These are phyloP conservation scores for Meriones unguiculatus DNA, from an alignment of 2,113 vertebrate genomes.

Conservation along the genomic window DNA sequence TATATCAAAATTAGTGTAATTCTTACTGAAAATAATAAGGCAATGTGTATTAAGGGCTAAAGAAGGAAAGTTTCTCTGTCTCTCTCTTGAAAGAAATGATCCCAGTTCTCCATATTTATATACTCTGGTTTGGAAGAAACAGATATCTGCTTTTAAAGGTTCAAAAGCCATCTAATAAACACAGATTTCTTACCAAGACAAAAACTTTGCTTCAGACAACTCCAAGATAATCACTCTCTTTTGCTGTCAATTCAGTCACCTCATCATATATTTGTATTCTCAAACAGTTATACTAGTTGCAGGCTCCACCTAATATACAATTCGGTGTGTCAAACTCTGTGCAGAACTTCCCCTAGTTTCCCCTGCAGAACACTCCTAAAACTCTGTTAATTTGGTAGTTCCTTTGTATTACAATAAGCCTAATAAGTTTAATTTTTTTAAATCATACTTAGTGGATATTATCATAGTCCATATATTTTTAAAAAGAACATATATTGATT, in stretches of 20 bases:
- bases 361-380: neutral
- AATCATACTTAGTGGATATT: neutral
- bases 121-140: neutral
- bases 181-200: neutral
- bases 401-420: neutral
- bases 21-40: neutral
- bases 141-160: neutral
- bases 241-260: neutral
- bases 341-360: neutral
- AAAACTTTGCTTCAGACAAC: neutral
- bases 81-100: neutral
- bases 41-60: neutral
- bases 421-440: constrained; percentile 1
- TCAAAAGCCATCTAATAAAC: neutral
- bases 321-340: neutral
- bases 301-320: neutral
- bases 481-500: neutral
- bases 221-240: neutral
- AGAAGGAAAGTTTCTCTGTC: neutral
- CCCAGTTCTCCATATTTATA: neutral
- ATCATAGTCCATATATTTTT: neutral
- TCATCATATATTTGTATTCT: neutral
- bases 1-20: neutral
- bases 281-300: neutral
- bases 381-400: neutral